Conservation (phyloP, 2,888 invertebrate species). For the Drosophila helvetica region DNA sequence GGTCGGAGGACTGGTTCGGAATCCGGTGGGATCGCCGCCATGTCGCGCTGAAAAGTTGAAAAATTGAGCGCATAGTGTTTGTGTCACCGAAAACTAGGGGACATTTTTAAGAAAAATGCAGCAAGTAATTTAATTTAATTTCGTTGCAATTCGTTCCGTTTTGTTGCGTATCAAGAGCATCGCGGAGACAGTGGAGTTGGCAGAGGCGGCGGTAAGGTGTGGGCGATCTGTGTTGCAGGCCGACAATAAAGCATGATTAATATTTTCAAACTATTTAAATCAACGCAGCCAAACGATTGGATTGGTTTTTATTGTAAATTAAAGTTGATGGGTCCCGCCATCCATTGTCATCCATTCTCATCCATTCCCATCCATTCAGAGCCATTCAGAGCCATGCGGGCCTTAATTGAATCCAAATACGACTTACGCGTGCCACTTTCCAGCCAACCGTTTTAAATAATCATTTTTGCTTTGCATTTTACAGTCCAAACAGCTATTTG, state of each 20-base stretch:
- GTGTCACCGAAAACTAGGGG: constrained; percentile 65
- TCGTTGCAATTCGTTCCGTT: constrained; percentile 75
- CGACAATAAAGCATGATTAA: constrained; percentile 50
- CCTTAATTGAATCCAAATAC: constrained; percentile 31
- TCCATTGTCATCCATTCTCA: neutral
- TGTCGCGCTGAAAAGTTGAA: constrained; percentile 64
- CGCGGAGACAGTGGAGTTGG: neutral
- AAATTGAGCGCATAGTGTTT: constrained; percentile 78
- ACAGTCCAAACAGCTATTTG: constrained; percentile 54
- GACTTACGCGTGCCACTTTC: constrained; percentile 46
- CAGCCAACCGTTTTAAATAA: constrained; percentile 30
- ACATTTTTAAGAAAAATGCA: constrained; percentile 68
- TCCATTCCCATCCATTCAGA: neutral
- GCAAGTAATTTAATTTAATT: constrained; percentile 58
- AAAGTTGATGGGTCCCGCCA: constrained; percentile 49
- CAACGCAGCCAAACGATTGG: constrained; percentile 63
- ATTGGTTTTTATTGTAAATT: constrained; percentile 65
- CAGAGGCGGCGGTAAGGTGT: constrained; percentile 47
- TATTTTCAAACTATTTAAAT: constrained; percentile 75
- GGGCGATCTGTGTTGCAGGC: constrained; percentile 60
- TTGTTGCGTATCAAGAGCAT: constrained; percentile 29
- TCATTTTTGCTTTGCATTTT: constrained; percentile 48
- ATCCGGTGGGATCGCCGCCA: constrained; percentile 20
- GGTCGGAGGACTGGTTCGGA: too few relatives aligned
- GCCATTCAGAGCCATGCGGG: constrained; percentile 38